Evolutionary conservation across 1,140 invertebrate genomes (phyloP).

Genomic region (Stenopsyche tienmushanensis): DNA sequence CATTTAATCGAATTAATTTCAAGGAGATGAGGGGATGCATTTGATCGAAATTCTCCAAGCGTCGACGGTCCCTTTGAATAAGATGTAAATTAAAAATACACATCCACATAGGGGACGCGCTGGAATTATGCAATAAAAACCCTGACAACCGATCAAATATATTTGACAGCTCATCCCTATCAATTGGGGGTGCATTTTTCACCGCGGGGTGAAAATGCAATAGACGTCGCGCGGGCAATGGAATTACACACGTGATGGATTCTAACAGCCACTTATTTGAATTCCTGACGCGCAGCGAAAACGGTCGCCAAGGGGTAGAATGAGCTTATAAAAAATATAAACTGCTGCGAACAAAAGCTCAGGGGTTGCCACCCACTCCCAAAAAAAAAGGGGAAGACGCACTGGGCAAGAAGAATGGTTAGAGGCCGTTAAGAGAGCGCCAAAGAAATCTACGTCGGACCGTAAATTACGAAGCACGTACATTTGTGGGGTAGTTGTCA

Average conservation of each 20-base stretch:
- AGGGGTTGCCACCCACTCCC: not conserved
- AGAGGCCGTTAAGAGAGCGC: not conserved
- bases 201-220: conserved; percentile 30
- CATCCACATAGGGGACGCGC: too few relatives aligned
- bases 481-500: conserved; percentile 12
- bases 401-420: not conserved
- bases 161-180: not conserved
- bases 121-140: too few relatives aligned
- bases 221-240: conserved; percentile 34
- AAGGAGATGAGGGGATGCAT: too few relatives aligned
- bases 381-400: not conserved
- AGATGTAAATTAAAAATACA: too few relatives aligned
- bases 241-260: conserved; percentile 40
- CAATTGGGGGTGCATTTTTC: conserved; percentile 2
- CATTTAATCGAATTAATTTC: too few relatives aligned
- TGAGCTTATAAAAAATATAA: conserved; percentile 29
- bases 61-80: too few relatives aligned
- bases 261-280: conserved; percentile 39
- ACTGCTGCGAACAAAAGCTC: conserved; percentile 13
- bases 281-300: conserved; percentile 34
- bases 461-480: conserved; percentile 28
- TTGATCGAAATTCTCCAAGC: too few relatives aligned
- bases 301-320: not conserved
- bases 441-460: conserved; percentile 22
- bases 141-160: not conserved